Evolutionary conservation across 2,888 invertebrate species (phyloP), one percentile per base, ranked within the genome.

Genomic region (Epinotia brunnichana): DNA sequence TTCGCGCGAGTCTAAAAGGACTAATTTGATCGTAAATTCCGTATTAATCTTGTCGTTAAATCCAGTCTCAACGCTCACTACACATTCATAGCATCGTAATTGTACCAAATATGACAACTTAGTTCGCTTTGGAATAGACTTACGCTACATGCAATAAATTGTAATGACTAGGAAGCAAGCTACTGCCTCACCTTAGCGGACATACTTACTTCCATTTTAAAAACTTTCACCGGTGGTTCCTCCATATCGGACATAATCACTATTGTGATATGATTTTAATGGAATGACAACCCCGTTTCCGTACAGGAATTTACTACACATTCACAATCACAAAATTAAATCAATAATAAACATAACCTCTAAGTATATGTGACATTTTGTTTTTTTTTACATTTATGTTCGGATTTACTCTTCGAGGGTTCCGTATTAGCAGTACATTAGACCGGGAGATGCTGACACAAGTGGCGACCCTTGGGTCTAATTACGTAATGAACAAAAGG

Each of bases 181-280:
- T 29, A 57, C 24, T n/a, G 57, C 29, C 29, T n/a, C n/a, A n/a
- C n/a, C n/a, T n/a, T 2, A 17, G 48, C 21, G 15, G 21, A 15
- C 51, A 68, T n/a, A 75, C 79, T 75, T 76, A 85, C 87, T 70
- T 85, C 84, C 53, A 82, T 73, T 81, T 88, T 89, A 1, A 82
- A 78, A 54, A 88, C 79, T 80, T 90, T 90, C 10, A 82, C 80
- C 3, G 87, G 87, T 48, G 89, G 89, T 78, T 87, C 89, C 77
- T 89, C 89, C 19, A 78, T 75, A 74, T 87, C 89, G 17, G 89
- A 87, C 89, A 89, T 89, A 39, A 39, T 64, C 13, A 66, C 54
- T 21, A 21, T 54, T 10, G 41, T 56, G 2, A 19, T 2, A 21
- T 66, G 39, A 78, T 44, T 48, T 53, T 54, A 44, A 71, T 71